Evolutionary conservation across 2,113 vertebrate species (phyloP), one percentile per base, ranked within the genome.

Genomic region (Xenus cinereus): DNA sequence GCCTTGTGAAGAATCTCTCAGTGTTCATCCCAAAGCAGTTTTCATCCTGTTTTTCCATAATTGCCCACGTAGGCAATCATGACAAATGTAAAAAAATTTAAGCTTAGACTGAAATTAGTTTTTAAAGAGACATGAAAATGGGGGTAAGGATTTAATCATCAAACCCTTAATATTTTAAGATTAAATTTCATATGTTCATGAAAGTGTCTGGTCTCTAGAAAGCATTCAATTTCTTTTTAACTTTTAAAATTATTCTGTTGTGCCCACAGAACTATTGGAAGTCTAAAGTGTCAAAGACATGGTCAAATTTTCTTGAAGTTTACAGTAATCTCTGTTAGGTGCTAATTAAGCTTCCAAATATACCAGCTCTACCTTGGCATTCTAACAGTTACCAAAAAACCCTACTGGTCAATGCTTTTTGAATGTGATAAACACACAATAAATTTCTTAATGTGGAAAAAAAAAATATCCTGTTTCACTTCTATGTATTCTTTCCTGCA

Each of bases 401-500:
- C 64, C n/a, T 67, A 73, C 35, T 88, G 75, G 75, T 98, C 98
- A 98, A 97, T 98, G 98, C 98, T 98, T 98, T 98, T 98, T 98
- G 98, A 98, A 97, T 81, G 91, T 93, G 96, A 97, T 97, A 97
- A 98, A 98, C 98, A 98, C 98, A 98, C 98, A 98, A 89, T 92
- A 96, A 97, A 94, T 95, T 94, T 57, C 12, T 62, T 87, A 89
- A 67, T 67, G 46, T 71, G 18, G 4, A 59, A 30, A 45, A 71
- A 73, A 84, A 81, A 60, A 89, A 64, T 33, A 60, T 91, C 80
- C 85, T 93, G 50, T 96, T 98, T 97, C 81, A 94, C 74, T 97
- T 95, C 81, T 91, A 59, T 97, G 96, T 98, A 93, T 98, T 98
- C 98, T 98, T 97, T 98, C 98, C 98, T 98, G 98, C 98, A 98